Percentiles rank a stretch among this genome's conserved stretches.
Evolutionary conservation across 1,140 invertebrate species (phyloP).

Genomic region (Whitmania pigra): DNA sequence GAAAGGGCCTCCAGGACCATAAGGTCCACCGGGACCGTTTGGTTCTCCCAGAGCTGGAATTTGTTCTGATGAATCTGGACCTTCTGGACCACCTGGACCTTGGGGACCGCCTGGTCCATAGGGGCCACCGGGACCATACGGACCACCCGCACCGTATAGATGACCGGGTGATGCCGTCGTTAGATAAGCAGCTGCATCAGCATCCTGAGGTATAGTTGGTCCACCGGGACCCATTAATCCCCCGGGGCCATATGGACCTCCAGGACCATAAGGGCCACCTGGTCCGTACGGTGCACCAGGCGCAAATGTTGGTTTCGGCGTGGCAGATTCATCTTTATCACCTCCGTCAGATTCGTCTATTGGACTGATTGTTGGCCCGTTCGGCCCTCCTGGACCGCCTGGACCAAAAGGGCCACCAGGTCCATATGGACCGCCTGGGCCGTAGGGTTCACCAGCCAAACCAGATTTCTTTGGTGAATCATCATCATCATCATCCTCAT

Average conservation of each 20-base stretch:
- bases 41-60: no score
- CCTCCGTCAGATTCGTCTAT: not conserved
- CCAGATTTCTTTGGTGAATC: not conserved
- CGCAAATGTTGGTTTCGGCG: not conserved
- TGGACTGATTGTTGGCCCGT: not conserved
- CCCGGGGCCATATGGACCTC: not conserved
- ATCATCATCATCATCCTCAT: not conserved
- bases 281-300: not conserved
- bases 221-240: no score
- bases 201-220: no score
- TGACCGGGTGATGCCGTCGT: no score
- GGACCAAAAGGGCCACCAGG: not conserved
- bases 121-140: no score
- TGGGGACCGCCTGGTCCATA: no score
- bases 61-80: no score
- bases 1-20: not conserved
- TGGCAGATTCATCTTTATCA: not conserved
- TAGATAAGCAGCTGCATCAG: no score
- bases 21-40: not conserved
- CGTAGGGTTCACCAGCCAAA: not conserved
- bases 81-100: no score
- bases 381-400: not conserved
- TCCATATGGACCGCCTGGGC: conserved; percentile 1
- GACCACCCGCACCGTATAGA: no score
- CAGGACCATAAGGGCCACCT: not conserved